Evolutionary conservation across 1,140 invertebrate species (phyloP), one percentile per base, ranked within the genome.

Genomic region (Drosophila persimilis): DNA sequence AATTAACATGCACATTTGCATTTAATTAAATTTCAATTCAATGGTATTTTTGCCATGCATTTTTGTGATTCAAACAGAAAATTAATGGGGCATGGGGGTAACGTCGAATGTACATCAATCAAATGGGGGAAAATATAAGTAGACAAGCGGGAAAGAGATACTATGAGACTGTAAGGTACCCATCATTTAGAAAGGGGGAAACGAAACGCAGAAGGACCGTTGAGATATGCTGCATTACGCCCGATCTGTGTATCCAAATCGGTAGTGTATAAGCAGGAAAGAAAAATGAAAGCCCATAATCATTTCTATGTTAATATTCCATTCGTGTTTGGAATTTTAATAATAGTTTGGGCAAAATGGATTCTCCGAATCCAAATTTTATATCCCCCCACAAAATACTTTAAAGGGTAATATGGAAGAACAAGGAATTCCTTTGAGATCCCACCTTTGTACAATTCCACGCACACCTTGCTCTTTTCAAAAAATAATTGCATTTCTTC

Each of bases 1-100:
- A 79, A 76, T 83, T 75, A 84, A 65, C 56, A 52, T 72, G 55
- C 66, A 77, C 80, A 85, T 80, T 80, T 84, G 77, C 80, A 85
- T 86, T 85, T 75, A 85, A 86, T 84, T 84, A 86, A 86, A 80
- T 60, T 66, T 65, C 44, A 61, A 77, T 55, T 39, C 35, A 47
- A 65, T 69, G 44, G 39, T 50, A 39, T 50, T 69, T 81, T 71
- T 61, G 22, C 20, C 46, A 56, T 62, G 48, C 72, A 75, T 50
- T 59, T 69, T 71, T 75, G 56, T 26, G 45, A 53, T 80, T 80
- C 57, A 63, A 77, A 74, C 35, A 47, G 47, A 17, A 65, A 80
- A 63, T 85, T 85, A 85, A 85, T 88, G 83, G 70, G 73, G 60
- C 83, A 75, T 75, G 62, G 59, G 58, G 60, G 71, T 62, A 72